Conservation (phyloP, 1,140 invertebrate species). For the Drosophila kepulauana region DNA sequence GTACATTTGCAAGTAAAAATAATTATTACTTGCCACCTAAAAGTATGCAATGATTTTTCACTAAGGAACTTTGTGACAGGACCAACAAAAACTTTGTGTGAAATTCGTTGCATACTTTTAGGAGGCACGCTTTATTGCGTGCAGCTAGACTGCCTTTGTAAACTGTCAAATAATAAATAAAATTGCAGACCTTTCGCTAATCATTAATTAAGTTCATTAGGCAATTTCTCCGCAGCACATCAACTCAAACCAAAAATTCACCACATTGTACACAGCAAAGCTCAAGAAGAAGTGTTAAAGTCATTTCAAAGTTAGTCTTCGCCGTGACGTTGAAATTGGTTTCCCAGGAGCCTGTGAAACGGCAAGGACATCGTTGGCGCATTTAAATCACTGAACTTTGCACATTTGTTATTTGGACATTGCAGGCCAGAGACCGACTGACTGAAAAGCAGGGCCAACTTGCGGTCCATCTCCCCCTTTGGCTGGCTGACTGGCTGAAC, state of each 20-base stretch:
- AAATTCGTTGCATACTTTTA: too few relatives aligned
- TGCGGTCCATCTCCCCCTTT: slow-evolving; percentile 19
- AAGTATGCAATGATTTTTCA: too few relatives aligned
- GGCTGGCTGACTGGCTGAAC: slow-evolving; percentile 30
- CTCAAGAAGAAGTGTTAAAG: slow-evolving; percentile 23
- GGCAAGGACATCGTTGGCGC: slow-evolving; percentile 47
- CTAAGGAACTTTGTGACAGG: too few relatives aligned
- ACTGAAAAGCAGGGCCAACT: slow-evolving; percentile 19
- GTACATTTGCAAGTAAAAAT: too few relatives aligned
- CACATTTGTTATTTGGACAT: slow-evolving; percentile 66
- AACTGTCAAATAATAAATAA: background rate
- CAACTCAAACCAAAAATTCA: slow-evolving; percentile 6
- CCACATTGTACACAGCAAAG: background rate
- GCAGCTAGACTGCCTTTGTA: background rate
- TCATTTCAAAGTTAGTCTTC: slow-evolving; percentile 26
- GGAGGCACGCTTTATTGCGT: background rate
- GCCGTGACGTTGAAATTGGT: slow-evolving; percentile 38
- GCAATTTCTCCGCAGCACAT: slow-evolving; percentile 1
- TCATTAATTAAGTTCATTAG: slow-evolving; percentile 22
- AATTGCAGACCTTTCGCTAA: slow-evolving; percentile 5
- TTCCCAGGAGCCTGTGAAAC: slow-evolving; percentile 21
- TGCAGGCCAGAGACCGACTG: slow-evolving; percentile 26
- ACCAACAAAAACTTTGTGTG: too few relatives aligned
- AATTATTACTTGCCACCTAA: too few relatives aligned
- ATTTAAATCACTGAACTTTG: slow-evolving; percentile 77